Conservation (phyloP, 2,797 vertebrate species). For the Arnoldichthys spilopterus region DNA sequence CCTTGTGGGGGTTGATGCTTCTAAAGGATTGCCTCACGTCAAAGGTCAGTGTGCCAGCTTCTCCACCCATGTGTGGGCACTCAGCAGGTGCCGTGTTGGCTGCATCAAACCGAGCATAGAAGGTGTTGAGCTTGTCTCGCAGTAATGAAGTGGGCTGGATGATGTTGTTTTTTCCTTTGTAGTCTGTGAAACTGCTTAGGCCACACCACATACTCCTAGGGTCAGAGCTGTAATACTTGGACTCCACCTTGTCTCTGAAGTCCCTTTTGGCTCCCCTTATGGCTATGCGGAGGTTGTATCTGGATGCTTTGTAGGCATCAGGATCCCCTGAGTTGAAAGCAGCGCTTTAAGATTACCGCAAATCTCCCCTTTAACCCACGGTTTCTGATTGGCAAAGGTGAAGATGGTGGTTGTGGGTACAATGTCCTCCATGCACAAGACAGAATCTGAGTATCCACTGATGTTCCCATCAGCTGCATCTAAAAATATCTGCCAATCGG, state of each 20-base stretch:
- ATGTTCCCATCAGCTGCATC: too few relatives aligned
- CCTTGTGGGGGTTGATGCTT: background rate
- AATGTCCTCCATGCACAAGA: conserved; percentile 4
- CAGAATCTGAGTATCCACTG: too few relatives aligned
- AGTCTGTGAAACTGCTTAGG: background rate
- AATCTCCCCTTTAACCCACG: background rate
- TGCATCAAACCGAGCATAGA: too few relatives aligned
- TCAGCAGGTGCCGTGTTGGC: too few relatives aligned
- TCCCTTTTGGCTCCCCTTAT: background rate
- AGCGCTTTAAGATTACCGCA: background rate
- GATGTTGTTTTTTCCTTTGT: background rate
- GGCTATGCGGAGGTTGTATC: conserved; percentile 3
- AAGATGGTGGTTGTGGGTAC: background rate
- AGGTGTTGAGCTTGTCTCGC: too few relatives aligned
- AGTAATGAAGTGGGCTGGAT: background rate
- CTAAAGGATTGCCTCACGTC: background rate
- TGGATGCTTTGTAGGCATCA: too few relatives aligned
- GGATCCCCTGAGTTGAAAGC: conserved; percentile 3
- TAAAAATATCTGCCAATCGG: too few relatives aligned
- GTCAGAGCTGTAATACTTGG: too few relatives aligned
- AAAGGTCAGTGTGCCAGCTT: background rate
- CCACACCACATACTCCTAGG: too few relatives aligned
- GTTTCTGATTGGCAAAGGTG: conserved; percentile 14
- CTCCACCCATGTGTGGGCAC: background rate
- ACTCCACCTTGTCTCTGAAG: conserved; percentile 17